Evolutionary conservation across 2,113 vertebrate genomes (phyloP).

Genomic region (Atrichornis clamosus): DNA sequence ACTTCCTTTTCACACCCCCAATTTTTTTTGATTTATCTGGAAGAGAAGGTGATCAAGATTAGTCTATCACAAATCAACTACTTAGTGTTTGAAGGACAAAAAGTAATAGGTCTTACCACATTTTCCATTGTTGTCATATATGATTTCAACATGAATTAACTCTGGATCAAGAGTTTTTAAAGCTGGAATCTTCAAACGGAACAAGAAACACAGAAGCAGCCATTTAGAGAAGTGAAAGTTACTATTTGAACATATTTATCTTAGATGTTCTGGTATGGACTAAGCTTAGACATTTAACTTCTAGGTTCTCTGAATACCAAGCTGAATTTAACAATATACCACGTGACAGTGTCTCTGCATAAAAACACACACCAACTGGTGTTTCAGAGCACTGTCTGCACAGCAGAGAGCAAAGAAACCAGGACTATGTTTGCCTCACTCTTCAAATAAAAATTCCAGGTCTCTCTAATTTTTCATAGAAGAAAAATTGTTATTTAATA

Average conservation of each 20-base stretch:
- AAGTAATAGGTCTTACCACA: slow-evolving; percentile 66
- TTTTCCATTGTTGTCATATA: slow-evolving; percentile 71
- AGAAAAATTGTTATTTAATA: neutral
- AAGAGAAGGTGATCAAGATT: neutral
- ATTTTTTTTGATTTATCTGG: slow-evolving; percentile 67
- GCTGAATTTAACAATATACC: neutral
- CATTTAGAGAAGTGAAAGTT: neutral
- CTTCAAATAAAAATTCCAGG: neutral
- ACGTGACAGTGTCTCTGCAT: neutral
- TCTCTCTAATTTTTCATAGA: neutral
- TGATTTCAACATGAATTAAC: slow-evolving; percentile 79
- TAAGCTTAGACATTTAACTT: neutral
- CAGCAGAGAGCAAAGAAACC: neutral
- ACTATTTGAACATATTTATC: neutral
- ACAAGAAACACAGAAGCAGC: neutral
- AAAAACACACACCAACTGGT: neutral
- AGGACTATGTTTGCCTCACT: neutral
- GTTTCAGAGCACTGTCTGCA: neutral
- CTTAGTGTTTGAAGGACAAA: neutral
- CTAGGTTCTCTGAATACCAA: neutral
- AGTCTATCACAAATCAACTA: neutral
- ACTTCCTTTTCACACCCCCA: slow-evolving; percentile 69
- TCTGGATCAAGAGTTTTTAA: slow-evolving; percentile 80
- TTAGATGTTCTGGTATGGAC: neutral
- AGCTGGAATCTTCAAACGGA: slow-evolving; percentile 74